phyloP scores from a whole-genome alignment of 2,888 invertebrate species.

The Brachynemurus nebulosus region DNA sequence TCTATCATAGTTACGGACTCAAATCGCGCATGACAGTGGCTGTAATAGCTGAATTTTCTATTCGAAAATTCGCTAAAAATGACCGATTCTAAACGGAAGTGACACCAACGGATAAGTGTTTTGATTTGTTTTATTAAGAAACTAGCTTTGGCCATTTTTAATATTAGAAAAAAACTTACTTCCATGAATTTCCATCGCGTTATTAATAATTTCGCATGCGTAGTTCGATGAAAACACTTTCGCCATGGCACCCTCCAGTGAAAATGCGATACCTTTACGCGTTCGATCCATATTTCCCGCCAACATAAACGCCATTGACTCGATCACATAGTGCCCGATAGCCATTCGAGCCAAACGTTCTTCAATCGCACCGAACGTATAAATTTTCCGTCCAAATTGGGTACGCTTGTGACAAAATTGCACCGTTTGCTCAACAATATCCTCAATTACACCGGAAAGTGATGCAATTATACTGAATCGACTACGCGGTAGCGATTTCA shows the following conservation, averaged over 20 bases:
- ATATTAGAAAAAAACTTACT: neutral
- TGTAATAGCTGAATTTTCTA: too few relatives aligned
- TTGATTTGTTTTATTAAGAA: too few relatives aligned
- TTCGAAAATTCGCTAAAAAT: too few relatives aligned
- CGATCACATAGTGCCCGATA: neutral
- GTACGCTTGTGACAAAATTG: too few relatives aligned
- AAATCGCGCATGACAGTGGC: too few relatives aligned
- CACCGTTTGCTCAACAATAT: too few relatives aligned
- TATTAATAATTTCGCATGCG: neutral
- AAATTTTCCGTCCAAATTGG: conserved; percentile 1
- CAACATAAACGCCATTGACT: neutral
- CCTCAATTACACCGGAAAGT: too few relatives aligned
- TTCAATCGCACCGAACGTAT: neutral
- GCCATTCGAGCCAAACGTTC: neutral
- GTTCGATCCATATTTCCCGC: conserved; percentile 1
- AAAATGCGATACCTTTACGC: neutral
- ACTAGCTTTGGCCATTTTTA: neutral
- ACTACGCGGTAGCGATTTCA: too few relatives aligned
- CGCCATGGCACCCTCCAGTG: neutral
- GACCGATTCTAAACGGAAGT: too few relatives aligned
- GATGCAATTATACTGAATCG: too few relatives aligned
- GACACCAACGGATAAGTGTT: too few relatives aligned
- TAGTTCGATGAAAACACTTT: neutral
- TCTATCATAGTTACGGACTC: too few relatives aligned
- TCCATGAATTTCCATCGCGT: neutral